Base-by-base conservation (phyloP, 2,888 invertebrate genomes). In the Endomychus coccineus region DNA sequence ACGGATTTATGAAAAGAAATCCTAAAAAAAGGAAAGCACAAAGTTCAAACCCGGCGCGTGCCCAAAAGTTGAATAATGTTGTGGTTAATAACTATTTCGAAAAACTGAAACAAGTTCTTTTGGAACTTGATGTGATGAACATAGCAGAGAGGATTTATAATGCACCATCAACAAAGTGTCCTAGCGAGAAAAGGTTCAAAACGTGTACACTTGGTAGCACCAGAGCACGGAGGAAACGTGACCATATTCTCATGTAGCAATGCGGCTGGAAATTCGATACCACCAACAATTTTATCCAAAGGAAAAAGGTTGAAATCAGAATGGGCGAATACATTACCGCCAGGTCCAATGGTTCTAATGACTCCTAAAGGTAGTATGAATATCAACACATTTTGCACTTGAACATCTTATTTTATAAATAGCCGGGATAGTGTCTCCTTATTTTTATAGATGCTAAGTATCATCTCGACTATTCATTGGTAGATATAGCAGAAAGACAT, bases 151-250 rank as follows among this genome's bases (percentile, higher is more conserved):
- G 17, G 11, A 36, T 41, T 16, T 50, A 34, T 24, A 54, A 57
- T 34, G 2, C 55, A 58, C 31, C 43, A 57, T 19, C 40, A 46
- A 19, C 55, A 46, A 29, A 24, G 22, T 14, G 53, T 52, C 17
- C 28, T 52, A 13, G 49, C 52, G n/a, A 14, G 40, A 42, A 54
- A 49, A 50, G 54, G 55, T 12, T 31, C 10, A 9, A 51, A 50
- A 42, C 43, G 50, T 29, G 45, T 58, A 16, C 55, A 58, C 36
- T 25, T 54, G 7, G 35, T 56, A 4, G 50, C 46, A 5, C 36
- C 36, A 16, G 58, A 59, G 39, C 57, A 59, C 42, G 58, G 45
- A 13, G 56, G 57, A 46, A 59, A 51, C 39, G 51, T 52, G 9
- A 55, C 56, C 6, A 39, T 58, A 9, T 55, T 52, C 5, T 44